Base-by-base conservation (phyloP, 2,797 vertebrate genomes). In the Avahi laniger region DNA sequence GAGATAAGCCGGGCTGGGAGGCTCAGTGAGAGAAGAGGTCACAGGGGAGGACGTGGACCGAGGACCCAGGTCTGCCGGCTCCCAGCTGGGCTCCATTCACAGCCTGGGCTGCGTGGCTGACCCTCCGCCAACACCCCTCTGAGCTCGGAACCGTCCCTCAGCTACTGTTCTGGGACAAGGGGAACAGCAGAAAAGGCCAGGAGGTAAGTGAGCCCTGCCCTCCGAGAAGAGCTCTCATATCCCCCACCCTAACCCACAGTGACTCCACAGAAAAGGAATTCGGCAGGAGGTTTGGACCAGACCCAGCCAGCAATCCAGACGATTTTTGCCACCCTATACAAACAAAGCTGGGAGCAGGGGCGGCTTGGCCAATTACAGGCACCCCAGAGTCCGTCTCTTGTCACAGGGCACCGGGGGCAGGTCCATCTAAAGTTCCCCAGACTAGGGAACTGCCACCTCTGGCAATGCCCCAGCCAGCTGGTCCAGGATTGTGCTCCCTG, bases 261-360 rank as follows among this genome's bases (percentile, higher is more conserved):
- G 98, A 98, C 90, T 26, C 0, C n/a, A 97, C 1, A 50, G 90
- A 95, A 98, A 98, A 98, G 97, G 98, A 98, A 98, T 98, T 98
- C 63, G 76, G 89, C 95, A 48, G 90, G 95, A 97, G 97, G 76
- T 92, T 93, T 97, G 22, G 11, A 91, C 94, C 72, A 81, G 85
- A 95, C 97, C 98, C 96, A 61, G 43, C 48, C 96, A 97, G 98
- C 96, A 96, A 93, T 73, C 97, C 96, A 65, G 93, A 79, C 3
- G n/a, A 69, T 78, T 97, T 96, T n/a, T 91, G 89, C 88, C 94
- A 94, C 91, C 75, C 3, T 14, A 82, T 85, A 96, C 94, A 97
- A 97, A 97, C 96, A 97, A 50, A 78, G 95, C 86, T 63, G 0
- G 1, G 87, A n/a, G 88, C 83, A 61, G 54, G 54, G 41, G 80